Conservation (phyloP, 2,113 vertebrate species). For the Hippolais icterina region DNA sequence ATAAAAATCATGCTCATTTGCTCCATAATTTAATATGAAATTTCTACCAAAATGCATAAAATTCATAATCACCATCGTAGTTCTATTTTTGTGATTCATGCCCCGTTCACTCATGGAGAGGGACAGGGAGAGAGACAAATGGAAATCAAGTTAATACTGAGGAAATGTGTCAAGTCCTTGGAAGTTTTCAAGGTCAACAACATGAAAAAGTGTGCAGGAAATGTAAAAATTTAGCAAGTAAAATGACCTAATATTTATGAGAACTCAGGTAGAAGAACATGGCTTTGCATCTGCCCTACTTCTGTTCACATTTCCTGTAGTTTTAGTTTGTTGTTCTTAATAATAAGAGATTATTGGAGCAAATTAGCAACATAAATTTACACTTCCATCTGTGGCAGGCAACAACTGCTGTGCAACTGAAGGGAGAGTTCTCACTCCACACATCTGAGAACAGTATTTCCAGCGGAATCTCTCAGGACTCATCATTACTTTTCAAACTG, state of each 20-base stretch:
- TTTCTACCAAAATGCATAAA: background rate
- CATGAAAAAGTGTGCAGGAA: background rate
- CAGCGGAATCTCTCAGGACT: background rate
- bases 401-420: background rate
- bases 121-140: background rate
- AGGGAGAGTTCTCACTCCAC: background rate
- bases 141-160: background rate
- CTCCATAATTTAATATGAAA: background rate
- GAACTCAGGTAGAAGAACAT: background rate
- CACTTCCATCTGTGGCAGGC: background rate
- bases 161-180: background rate
- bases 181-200: background rate
- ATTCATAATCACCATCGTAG: background rate
- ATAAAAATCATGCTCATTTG: background rate
- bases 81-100: background rate
- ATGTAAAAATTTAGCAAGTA: background rate
- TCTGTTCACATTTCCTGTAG: background rate
- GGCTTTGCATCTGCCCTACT: background rate
- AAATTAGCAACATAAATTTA: background rate
- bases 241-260: background rate
- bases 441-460: background rate
- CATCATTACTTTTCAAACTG: background rate
- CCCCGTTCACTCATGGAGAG: background rate
- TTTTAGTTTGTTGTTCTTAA: background rate
- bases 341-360: background rate